Percentiles rank a stretch among this genome's conserved stretches.
phyloP scores from a whole-genome alignment of 2,888 invertebrate species.

The Epirrhoe alternata region DNA sequence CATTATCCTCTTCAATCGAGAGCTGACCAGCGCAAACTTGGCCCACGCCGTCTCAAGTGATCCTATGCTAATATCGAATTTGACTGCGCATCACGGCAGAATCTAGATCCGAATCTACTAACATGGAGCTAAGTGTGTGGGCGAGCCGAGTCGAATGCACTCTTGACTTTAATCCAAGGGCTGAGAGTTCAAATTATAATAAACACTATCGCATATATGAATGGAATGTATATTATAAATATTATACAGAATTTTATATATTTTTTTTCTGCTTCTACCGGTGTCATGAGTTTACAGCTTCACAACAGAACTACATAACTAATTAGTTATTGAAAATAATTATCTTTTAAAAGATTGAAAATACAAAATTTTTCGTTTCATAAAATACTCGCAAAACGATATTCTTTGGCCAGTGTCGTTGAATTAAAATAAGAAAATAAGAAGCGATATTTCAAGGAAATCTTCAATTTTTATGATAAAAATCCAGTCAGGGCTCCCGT shows the following conservation, averaged over 20 bases:
- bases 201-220: too few relatives aligned
- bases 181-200: too few relatives aligned
- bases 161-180: too few relatives aligned
- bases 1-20: constrained; percentile 60
- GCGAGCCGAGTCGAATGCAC: too few relatives aligned
- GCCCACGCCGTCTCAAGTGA: constrained; percentile 31
- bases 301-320: too few relatives aligned
- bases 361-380: not conserved
- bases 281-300: too few relatives aligned
- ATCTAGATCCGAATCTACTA: not conserved
- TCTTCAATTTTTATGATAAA: constrained; percentile 15
- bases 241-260: too few relatives aligned
- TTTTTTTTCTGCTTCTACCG: too few relatives aligned
- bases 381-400: not conserved
- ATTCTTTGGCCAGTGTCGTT: not conserved
- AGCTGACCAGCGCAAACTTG: constrained; percentile 29
- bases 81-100: constrained; percentile 20
- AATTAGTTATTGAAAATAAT: not conserved
- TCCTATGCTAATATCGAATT: constrained; percentile 32
- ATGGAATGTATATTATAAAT: too few relatives aligned
- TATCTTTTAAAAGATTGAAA: not conserved
- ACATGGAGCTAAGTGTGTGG: too few relatives aligned
- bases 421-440: not conserved
- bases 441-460: constrained; percentile 8
- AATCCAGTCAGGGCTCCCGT: constrained; percentile 14